A percentile compares a stretch with the other conserved stretches of the same genome.
These are phyloP conservation scores for Coendou prehensilis DNA, from an alignment of 2,797 vertebrate genomes.

Conservation along the genomic window DNA sequence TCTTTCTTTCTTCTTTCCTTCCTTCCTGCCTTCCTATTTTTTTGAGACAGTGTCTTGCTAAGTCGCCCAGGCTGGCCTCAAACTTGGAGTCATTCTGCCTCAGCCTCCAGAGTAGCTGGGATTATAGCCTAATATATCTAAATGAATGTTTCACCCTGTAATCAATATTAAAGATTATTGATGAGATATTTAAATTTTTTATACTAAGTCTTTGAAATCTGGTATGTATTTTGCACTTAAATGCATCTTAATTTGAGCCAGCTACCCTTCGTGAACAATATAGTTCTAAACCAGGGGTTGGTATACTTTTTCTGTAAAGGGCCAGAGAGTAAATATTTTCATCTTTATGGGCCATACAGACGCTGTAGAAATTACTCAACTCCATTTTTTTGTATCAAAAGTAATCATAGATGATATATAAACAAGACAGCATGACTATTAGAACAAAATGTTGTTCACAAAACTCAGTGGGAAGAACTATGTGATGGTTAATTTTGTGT, in stretches of 20 bases:
- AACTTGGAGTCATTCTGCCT: neutral
- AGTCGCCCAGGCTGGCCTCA: neutral
- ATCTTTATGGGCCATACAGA: neutral
- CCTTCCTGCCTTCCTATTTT: neutral
- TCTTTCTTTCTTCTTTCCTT: neutral
- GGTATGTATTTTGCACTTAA: neutral
- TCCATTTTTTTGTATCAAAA: slow-evolving; percentile 4
- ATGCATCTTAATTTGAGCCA: neutral
- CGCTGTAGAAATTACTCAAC: neutral
- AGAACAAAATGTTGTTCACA: neutral
- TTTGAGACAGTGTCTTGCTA: neutral
- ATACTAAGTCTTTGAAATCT: neutral
- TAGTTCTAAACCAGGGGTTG: neutral
- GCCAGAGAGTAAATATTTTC: neutral
- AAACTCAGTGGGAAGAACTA: neutral
- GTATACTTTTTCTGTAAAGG: neutral
- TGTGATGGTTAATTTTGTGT: neutral
- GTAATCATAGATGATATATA: neutral
- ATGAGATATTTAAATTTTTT: neutral
- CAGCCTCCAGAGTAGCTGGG: neutral
- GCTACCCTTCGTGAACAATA: neutral
- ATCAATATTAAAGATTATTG: neutral
- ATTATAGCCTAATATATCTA: neutral
- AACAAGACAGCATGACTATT: neutral
- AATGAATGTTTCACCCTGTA: neutral